Percentiles rank a stretch among this genome's conserved stretches.
Evolutionary conservation across 2,797 vertebrate species (phyloP).

Genomic region (Cynodonichthys magdalenae): DNA sequence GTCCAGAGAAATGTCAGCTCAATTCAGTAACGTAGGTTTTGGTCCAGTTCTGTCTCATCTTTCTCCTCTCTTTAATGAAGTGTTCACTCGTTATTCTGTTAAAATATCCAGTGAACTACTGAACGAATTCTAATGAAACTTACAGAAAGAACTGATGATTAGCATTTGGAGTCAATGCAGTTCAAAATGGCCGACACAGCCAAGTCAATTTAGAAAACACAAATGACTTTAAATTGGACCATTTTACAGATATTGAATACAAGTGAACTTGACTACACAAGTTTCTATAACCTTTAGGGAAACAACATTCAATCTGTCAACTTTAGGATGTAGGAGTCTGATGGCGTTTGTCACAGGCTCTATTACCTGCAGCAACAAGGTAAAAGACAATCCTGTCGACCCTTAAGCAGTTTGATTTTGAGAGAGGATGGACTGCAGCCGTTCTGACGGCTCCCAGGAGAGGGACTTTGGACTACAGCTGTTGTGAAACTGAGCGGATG

Average conservation of each 20-base stretch:
- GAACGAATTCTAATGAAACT: too few species aligned
- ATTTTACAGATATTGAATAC: not conserved
- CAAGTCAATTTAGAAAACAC: too few species aligned
- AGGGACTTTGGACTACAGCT: slow-evolving; percentile 25
- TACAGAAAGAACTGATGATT: too few species aligned
- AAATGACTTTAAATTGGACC: too few species aligned
- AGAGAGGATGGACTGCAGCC: slow-evolving; percentile 42
- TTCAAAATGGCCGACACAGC: too few species aligned
- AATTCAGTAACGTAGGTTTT: slow-evolving; percentile 29
- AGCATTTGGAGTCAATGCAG: too few species aligned
- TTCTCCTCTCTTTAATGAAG: slow-evolving; percentile 20
- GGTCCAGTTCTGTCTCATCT: slow-evolving; percentile 23
- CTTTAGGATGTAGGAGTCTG: not conserved
- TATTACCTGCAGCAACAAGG: slow-evolving; percentile 47
- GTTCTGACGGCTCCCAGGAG: slow-evolving; percentile 34
- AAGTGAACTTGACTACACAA: not conserved
- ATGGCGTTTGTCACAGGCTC: slow-evolving; percentile 35
- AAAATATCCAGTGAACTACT: not conserved
- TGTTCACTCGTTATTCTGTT: too few species aligned
- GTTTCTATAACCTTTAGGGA: not conserved
- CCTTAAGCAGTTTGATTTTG: slow-evolving; percentile 45
- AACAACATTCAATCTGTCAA: not conserved
- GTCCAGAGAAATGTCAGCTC: slow-evolving; percentile 35
- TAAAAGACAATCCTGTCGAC: slow-evolving; percentile 62
- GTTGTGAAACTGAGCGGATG: slow-evolving; percentile 39